A percentile compares a stretch with the other conserved stretches of the same genome.
phyloP scores from a whole-genome alignment of 2,888 invertebrate species.

The Xanthia icteritia region DNA sequence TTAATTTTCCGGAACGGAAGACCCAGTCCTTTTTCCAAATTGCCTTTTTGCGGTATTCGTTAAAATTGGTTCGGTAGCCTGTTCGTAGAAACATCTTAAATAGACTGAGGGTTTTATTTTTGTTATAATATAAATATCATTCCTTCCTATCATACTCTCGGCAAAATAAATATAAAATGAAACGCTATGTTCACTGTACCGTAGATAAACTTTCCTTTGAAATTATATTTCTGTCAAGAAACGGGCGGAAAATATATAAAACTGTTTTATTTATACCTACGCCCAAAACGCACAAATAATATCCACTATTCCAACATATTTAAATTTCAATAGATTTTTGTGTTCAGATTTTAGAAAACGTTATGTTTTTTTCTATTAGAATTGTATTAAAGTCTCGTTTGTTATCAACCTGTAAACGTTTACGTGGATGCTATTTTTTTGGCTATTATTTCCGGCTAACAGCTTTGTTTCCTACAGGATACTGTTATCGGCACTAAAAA shows the following conservation, averaged over 20 bases:
- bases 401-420: neutral
- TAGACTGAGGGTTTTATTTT: neutral
- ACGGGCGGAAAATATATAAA: neutral
- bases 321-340: constrained; percentile 9
- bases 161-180: constrained; percentile 10
- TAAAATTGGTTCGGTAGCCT: neutral
- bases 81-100: neutral
- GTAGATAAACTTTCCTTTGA: constrained; percentile 7
- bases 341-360: neutral
- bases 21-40: neutral
- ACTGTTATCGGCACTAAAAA: neutral
- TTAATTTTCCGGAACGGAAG: constrained; percentile 27
- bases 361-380: neutral
- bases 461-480: neutral
- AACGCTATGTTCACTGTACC: constrained; percentile 15
- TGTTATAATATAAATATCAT: neutral
- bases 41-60: neutral
- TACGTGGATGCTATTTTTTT: neutral
- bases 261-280: neutral
- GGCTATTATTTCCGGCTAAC: neutral
- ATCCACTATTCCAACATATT: neutral
- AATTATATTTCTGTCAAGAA: constrained; percentile 2
- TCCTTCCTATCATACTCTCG: neutral
- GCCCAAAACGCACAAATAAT: neutral
- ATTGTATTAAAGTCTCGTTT: neutral